Evolutionary conservation across 2,797 vertebrate species (phyloP).

Genomic region (Danio aesculapii): DNA sequence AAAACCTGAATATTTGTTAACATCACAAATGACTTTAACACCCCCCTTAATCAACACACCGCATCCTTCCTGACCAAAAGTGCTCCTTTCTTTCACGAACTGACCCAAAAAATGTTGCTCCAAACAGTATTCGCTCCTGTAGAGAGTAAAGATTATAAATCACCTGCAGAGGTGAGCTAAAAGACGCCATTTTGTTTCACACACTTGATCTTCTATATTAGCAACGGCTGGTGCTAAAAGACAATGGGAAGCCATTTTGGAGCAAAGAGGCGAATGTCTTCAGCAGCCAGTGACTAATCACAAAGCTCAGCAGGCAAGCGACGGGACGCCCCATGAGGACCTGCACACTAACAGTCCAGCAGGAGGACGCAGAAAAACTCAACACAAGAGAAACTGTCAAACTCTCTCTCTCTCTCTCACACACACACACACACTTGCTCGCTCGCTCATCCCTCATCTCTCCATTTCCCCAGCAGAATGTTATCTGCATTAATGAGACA

Average conservation of each 20-base stretch:
- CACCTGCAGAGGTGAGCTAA: conserved; percentile 37
- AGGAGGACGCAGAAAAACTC: conserved; percentile 2
- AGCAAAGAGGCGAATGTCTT: conserved; percentile 38
- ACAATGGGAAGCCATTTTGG: conserved; percentile 52
- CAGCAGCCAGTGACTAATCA: conserved; percentile 49
- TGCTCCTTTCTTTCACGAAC: background rate
- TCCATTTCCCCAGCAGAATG: conserved; percentile 48
- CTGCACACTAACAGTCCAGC: conserved; percentile 16
- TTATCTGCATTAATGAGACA: conserved; percentile 60
- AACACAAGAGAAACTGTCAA: conserved; percentile 9
- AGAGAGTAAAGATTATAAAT: too few species aligned
- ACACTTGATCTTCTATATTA: conserved; percentile 24
- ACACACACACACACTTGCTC: background rate
- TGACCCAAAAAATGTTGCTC: background rate
- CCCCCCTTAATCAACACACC: background rate
- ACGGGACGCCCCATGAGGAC: conserved; percentile 49
- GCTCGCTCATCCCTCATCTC: conserved; percentile 23
- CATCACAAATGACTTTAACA: background rate
- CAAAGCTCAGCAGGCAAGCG: conserved; percentile 49
- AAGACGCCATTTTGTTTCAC: conserved; percentile 50
- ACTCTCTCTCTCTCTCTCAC: conserved; percentile 11
- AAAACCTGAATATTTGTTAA: background rate
- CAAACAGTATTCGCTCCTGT: too few species aligned
- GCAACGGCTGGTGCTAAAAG: conserved; percentile 8
- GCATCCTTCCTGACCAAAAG: background rate